Percentiles rank a stretch among this genome's conserved stretches.
phyloP scores from a whole-genome alignment of 1,140 invertebrate species.

The Hylyphantes graminicola region DNA sequence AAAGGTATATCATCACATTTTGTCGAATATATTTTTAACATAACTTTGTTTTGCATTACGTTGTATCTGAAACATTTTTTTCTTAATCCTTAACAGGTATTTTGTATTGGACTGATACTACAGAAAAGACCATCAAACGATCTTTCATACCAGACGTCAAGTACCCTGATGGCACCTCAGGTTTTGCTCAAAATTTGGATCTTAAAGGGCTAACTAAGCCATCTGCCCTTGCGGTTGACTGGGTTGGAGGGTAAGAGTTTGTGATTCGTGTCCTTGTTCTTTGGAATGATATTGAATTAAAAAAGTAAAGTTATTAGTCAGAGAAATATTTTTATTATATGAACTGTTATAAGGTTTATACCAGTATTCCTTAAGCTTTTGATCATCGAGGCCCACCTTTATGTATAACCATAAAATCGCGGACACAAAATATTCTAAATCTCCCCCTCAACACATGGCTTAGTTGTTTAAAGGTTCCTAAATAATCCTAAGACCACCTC shows the following conservation, averaged over 20 bases:
- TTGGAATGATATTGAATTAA: not conserved
- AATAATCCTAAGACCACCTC: too few relatives aligned
- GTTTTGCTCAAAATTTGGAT: constrained; percentile 88
- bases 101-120: constrained; percentile 92
- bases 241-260: constrained; percentile 76
- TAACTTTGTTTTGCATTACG: not conserved
- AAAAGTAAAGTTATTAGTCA: not conserved
- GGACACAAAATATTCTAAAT: too few relatives aligned
- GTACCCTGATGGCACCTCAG: constrained; percentile 76
- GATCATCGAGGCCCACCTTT: too few relatives aligned
- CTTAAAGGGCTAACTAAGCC: constrained; percentile 80
- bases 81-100: constrained; percentile 76
- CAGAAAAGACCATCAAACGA: constrained; percentile 88
- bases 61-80: not conserved
- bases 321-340: too few relatives aligned
- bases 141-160: constrained; percentile 83
- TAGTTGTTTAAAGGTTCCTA: too few relatives aligned
- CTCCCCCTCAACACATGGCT: too few relatives aligned
- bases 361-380: too few relatives aligned
- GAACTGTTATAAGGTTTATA: too few relatives aligned
- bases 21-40: not conserved
- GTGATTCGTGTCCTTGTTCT: not conserved
- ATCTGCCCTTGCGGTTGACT: constrained; percentile 88
- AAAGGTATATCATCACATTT: constrained; percentile 59
- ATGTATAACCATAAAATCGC: too few relatives aligned